Conservation (phyloP, 2,113 vertebrate species). For the Empidonax alnorum region DNA sequence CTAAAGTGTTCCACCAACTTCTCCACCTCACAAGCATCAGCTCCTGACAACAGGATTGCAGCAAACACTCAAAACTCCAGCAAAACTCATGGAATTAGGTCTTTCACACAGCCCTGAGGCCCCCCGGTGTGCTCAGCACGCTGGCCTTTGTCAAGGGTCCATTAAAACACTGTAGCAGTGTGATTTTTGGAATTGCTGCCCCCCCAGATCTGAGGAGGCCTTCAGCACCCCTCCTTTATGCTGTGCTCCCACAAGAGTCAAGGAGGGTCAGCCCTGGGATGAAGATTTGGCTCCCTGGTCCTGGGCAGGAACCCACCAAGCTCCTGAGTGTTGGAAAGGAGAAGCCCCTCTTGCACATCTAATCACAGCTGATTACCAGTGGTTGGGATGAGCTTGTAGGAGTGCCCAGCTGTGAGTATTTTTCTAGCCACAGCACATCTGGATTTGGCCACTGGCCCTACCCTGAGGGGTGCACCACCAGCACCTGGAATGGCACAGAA, state of each 20-base stretch:
- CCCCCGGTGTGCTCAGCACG: background rate
- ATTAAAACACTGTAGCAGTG: rapidly evolving
- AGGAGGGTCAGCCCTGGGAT: background rate
- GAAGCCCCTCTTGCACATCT: rapidly evolving
- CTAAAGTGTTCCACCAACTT: background rate
- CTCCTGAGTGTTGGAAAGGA: background rate
- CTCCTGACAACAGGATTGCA: background rate
- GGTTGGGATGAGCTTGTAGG: background rate
- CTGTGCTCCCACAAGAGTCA: background rate
- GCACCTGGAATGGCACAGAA: background rate
- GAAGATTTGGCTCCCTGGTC: background rate
- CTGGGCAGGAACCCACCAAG: background rate
- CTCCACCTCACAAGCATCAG: background rate
- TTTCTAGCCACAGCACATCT: background rate
- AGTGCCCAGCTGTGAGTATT: background rate
- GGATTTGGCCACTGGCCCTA: background rate
- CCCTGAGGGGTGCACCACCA: background rate
- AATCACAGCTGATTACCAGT: background rate
- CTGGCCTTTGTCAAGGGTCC: background rate
- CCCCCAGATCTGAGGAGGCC: background rate
- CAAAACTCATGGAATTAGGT: background rate
- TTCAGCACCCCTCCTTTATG: background rate
- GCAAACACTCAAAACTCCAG: background rate
- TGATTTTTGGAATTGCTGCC: rapidly evolving
- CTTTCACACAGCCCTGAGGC: background rate